phyloP scores from a whole-genome alignment of 2,888 invertebrate species.

The Monochamus alternatus region DNA sequence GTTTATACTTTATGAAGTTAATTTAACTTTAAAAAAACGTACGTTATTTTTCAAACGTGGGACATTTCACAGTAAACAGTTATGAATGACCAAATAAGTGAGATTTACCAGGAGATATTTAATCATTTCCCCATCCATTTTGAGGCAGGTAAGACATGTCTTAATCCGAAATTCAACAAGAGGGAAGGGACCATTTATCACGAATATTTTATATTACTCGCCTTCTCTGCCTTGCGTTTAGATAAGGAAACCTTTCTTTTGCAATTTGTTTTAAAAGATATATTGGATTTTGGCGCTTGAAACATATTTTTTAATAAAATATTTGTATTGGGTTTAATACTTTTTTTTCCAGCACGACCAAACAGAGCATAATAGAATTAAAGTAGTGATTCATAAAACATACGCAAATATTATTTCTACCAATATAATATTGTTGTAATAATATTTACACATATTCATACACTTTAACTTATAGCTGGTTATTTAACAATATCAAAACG shows the following conservation, averaged over 20 bases:
- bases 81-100: not conserved
- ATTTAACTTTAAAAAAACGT: too few relatives aligned
- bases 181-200: conserved; percentile 8
- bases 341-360: too few relatives aligned
- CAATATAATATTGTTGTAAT: too few relatives aligned
- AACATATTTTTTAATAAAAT: too few relatives aligned
- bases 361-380: too few relatives aligned
- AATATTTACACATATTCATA: too few relatives aligned
- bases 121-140: conserved; percentile 12
- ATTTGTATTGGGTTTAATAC: too few relatives aligned
- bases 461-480: too few relatives aligned
- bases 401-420: too few relatives aligned
- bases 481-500: too few relatives aligned
- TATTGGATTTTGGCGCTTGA: not conserved
- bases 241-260: not conserved
- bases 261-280: conserved; percentile 8
- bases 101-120: conserved; percentile 9
- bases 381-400: too few relatives aligned
- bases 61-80: not conserved
- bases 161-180: conserved; percentile 10
- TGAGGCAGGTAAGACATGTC: conserved; percentile 3
- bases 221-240: not conserved
- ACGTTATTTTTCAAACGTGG: not conserved
- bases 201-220: conserved; percentile 6
- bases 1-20: too few relatives aligned